A percentile compares a stretch with the other conserved stretches of the same genome.
Conservation (phyloP, 2,888 invertebrate species). For the Scaptomyza tumidula region DNA sequence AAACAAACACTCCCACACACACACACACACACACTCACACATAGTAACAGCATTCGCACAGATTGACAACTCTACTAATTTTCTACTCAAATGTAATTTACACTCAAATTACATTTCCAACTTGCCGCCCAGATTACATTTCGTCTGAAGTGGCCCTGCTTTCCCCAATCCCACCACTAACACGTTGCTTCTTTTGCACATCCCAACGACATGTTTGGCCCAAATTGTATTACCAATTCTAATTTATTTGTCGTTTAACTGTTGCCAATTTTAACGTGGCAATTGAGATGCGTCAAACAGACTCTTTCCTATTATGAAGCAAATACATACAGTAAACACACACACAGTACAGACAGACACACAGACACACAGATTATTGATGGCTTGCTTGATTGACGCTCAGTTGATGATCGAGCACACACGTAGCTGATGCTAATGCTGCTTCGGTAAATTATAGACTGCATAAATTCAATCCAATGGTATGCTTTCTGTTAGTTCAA, state of each 20-base stretch:
- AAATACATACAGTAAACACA: neutral
- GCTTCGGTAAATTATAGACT: neutral
- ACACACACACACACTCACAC: conserved; percentile 11
- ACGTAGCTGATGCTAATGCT: neutral
- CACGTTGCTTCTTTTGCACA: neutral
- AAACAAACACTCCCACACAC: conserved; percentile 1
- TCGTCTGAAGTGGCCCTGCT: neutral
- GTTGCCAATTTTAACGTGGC: conserved; percentile 63
- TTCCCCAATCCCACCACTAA: neutral
- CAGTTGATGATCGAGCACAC: conserved; percentile 23
- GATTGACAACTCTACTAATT: conserved; percentile 80
- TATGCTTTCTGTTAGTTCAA: neutral
- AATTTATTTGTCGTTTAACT: conserved; percentile 76
- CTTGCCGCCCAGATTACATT: conserved; percentile 69
- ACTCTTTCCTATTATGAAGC: neutral
- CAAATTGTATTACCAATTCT: conserved; percentile 76
- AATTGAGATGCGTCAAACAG: conserved; percentile 22
- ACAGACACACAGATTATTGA: conserved; percentile 41
- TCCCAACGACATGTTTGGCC: conserved; percentile 32
- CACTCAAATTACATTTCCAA: conserved; percentile 73
- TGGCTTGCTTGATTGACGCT: conserved; percentile 40
- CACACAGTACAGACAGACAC: conserved; percentile 1
- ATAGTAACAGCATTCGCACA: conserved; percentile 35
- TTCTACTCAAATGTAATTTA: conserved; percentile 74
- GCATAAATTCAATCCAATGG: conserved; percentile 13